A percentile compares a stretch with the other conserved stretches of the same genome.
phyloP scores from a whole-genome alignment of 2,113 vertebrate species.

The Forbesichthys agassizii region DNA sequence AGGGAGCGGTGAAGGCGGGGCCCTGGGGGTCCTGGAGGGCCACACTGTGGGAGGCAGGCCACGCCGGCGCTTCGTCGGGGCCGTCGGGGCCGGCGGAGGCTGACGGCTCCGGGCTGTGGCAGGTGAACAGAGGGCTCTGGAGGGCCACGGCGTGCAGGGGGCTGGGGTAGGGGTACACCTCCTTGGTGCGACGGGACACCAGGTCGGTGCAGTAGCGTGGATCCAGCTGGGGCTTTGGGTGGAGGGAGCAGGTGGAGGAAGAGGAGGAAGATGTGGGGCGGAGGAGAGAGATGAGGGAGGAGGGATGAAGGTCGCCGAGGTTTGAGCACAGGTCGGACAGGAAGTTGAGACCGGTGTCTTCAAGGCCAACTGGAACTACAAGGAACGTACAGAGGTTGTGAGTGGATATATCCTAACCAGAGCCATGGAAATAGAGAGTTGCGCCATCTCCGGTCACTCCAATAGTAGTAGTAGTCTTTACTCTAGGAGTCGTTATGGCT shows the following conservation, averaged over 20 bases:
- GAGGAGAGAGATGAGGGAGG: conserved; percentile 54
- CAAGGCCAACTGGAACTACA: conserved; percentile 65
- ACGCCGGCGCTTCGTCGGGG: conserved; percentile 43
- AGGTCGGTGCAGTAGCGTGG: conserved; percentile 78
- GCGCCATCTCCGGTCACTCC: too few species aligned
- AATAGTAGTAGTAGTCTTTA: too few species aligned
- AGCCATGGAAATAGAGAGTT: too few species aligned
- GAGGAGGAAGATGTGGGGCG: conserved; percentile 23
- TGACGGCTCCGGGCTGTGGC: conserved; percentile 55
- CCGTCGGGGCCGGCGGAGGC: conserved; percentile 50
- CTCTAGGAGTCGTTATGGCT: too few species aligned
- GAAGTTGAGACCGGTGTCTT: conserved; percentile 68
- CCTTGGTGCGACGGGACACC: conserved; percentile 79
- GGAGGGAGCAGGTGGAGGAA: conserved; percentile 16
- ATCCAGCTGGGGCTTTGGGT: conserved; percentile 69
- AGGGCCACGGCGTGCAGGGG: conserved; percentile 83
- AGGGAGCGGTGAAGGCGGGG: conserved; percentile 40
- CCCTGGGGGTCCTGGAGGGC: conserved; percentile 17
- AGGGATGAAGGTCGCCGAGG: conserved; percentile 55
- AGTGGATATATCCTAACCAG: too few species aligned
- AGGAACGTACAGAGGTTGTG: too few species aligned
- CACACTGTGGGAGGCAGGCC: conserved; percentile 17
- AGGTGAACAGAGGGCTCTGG: conserved; percentile 82
- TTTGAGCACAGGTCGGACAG: conserved; percentile 75
- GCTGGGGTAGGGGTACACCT: conserved; percentile 83